Conservation (phyloP, 1,140 invertebrate genomes). For the Adelges cooleyi region DNA sequence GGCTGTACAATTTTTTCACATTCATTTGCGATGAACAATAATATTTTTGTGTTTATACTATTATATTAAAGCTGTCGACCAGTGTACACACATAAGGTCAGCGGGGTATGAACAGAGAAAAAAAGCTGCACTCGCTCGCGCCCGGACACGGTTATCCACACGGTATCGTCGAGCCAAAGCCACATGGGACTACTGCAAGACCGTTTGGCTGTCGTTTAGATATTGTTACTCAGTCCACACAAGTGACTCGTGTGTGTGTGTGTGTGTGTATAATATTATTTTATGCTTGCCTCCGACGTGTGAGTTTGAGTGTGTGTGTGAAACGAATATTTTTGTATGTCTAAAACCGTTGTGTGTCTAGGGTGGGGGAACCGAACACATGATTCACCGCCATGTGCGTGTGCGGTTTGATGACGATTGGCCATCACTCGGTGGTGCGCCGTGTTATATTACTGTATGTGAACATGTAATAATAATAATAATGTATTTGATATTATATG, state of each 20-base stretch:
- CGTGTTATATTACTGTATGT: background rate
- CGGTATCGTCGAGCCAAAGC: background rate
- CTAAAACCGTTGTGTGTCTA: conserved; percentile 10
- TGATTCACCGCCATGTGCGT: conserved; percentile 24
- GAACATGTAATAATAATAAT: too few relatives aligned
- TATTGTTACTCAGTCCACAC: conserved; percentile 11
- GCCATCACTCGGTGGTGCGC: background rate
- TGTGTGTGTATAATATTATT: background rate
- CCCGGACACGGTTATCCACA: too few relatives aligned
- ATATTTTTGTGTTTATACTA: too few relatives aligned
- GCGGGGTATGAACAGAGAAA: too few relatives aligned
- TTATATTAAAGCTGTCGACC: too few relatives aligned
- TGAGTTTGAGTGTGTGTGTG: too few relatives aligned
- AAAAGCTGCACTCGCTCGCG: too few relatives aligned
- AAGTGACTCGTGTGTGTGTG: background rate
- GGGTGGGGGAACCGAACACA: background rate
- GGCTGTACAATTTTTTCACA: too few relatives aligned
- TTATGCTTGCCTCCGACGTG: background rate
- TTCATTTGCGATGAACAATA: too few relatives aligned
- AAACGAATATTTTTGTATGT: conserved; percentile 11
- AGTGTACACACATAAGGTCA: too few relatives aligned
- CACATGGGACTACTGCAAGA: conserved; percentile 6
- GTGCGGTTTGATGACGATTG: conserved; percentile 11
- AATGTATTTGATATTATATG: too few relatives aligned
- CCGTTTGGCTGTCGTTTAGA: background rate